Conservation (phyloP, 1,140 invertebrate genomes). For the Aphis gossypii region DNA sequence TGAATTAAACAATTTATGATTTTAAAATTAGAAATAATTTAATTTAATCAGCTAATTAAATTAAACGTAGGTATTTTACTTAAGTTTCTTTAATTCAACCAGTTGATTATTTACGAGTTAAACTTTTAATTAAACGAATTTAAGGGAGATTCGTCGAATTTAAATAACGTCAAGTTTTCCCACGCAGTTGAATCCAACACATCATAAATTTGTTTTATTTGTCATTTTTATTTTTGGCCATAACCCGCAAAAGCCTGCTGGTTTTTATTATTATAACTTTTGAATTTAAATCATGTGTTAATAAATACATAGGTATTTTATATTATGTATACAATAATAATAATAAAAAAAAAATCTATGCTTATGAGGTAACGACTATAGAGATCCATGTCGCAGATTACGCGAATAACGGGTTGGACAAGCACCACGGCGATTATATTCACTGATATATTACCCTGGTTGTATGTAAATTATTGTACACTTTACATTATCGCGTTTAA, state of each 20-base stretch:
- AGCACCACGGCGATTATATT: constrained; percentile 11
- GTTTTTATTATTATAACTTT: background rate
- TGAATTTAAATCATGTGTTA: constrained; percentile 10
- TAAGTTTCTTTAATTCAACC: background rate
- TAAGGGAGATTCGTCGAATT: too few species aligned
- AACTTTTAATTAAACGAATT: constrained; percentile 20
- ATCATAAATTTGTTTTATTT: background rate
- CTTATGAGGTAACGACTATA: background rate
- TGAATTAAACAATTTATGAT: background rate
- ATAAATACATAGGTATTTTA: constrained; percentile 4
- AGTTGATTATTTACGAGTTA: constrained; percentile 21
- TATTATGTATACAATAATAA: background rate
- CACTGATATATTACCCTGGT: background rate
- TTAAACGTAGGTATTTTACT: background rate
- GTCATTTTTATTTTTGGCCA: background rate
- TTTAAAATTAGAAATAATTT: background rate
- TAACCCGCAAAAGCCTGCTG: background rate
- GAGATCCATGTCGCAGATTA: constrained; percentile 39
- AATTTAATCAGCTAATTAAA: constrained; percentile 6
- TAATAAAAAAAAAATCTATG: background rate
- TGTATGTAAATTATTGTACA: constrained; percentile 30
- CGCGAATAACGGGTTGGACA: constrained; percentile 36
- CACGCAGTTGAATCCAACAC: background rate
- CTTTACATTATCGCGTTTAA: constrained; percentile 6
- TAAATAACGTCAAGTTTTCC: background rate